phyloP scores from a whole-genome alignment of 2,888 invertebrate species.

The Epiblema foenella region DNA sequence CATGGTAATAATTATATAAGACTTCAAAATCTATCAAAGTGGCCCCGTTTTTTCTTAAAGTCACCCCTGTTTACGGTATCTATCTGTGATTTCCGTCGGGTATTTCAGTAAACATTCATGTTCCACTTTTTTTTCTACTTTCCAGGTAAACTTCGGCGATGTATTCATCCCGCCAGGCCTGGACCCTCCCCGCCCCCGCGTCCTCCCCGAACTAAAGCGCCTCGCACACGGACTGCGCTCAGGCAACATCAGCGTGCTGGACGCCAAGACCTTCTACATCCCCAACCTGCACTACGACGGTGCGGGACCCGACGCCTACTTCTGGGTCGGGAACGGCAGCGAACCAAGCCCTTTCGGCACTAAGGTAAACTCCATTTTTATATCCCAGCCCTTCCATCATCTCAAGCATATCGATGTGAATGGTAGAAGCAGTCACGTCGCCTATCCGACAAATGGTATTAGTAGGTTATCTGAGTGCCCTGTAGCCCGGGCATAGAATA shows the following conservation, averaged over 20 bases:
- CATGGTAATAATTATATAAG: too few relatives aligned
- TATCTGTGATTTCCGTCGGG: constrained; percentile 4
- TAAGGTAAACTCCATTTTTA: constrained; percentile 87
- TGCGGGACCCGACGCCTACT: constrained; percentile 95
- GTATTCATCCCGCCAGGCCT: constrained; percentile 91
- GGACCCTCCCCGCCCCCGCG: constrained; percentile 91
- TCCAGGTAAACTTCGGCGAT: constrained; percentile 94
- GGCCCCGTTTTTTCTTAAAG: too few relatives aligned
- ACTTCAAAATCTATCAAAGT: too few relatives aligned
- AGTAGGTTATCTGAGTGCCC: too few relatives aligned
- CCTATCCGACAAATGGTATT: too few relatives aligned
- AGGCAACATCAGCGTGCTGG: constrained; percentile 95
- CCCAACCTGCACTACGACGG: constrained; percentile 97
- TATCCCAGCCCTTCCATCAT: not conserved
- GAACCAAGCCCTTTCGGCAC: constrained; percentile 92
- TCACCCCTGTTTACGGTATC: too few relatives aligned
- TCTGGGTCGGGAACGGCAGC: constrained; percentile 96
- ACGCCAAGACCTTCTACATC: constrained; percentile 96
- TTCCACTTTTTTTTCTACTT: not conserved
- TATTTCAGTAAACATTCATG: too few relatives aligned
- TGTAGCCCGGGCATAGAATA: too few relatives aligned
- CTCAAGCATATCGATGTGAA: not conserved
- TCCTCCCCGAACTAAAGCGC: constrained; percentile 93
- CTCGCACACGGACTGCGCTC: constrained; percentile 95
- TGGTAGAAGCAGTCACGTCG: too few relatives aligned